phyloP scores from a whole-genome alignment of 2,888 invertebrate genomes.

The Cotesia congregata region DNA sequence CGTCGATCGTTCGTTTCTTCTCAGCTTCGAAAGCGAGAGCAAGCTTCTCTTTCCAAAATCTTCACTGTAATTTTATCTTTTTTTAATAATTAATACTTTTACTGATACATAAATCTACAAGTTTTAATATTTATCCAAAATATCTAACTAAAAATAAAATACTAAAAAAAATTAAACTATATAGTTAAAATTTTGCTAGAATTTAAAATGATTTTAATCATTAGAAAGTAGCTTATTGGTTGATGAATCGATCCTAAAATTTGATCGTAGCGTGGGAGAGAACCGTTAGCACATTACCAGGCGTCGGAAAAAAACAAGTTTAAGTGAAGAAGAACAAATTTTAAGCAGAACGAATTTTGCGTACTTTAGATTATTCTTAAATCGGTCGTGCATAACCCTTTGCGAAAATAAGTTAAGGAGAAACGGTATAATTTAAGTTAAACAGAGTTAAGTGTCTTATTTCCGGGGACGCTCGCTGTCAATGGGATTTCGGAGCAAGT shows the following conservation, averaged over 20 bases:
- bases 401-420: neutral
- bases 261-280: slow-evolving; percentile 9
- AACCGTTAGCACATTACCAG: slow-evolving; percentile 9
- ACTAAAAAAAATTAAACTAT: too few relatives aligned
- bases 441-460: slow-evolving; percentile 1
- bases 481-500: neutral
- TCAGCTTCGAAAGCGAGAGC: neutral
- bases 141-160: too few relatives aligned
- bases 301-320: neutral
- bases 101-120: too few relatives aligned
- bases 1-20: neutral
- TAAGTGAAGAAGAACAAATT: neutral
- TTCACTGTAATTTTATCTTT: too few relatives aligned
- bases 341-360: slow-evolving; percentile 5
- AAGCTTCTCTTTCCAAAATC: neutral
- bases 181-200: too few relatives aligned
- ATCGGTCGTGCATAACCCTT: slow-evolving; percentile 11
- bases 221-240: too few relatives aligned
- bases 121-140: too few relatives aligned
- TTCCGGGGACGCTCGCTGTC: neutral
- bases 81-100: too few relatives aligned
- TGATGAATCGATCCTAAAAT: neutral
- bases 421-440: slow-evolving; percentile 18
- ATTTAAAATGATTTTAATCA: too few relatives aligned
- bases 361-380: neutral